Evolutionary conservation across 2,888 invertebrate species (phyloP), one percentile per base, ranked within the genome.

Genomic region (Drosophila buzzatii): DNA sequence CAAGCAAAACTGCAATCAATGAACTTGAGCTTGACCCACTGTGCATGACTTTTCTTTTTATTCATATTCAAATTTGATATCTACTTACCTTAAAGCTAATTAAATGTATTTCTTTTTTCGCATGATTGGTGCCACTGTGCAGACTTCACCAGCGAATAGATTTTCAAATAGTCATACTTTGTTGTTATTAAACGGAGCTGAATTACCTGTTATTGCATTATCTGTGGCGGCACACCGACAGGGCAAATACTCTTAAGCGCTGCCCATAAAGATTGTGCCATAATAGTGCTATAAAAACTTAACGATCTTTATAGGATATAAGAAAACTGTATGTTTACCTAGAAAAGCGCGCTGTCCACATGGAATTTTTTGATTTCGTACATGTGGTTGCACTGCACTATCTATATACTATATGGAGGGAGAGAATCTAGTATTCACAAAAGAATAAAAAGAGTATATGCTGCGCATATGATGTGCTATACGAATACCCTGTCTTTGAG

Each of bases 61-160:
- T 2, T 0, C 27, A 27, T 6, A 27, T 27, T 1, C 6, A 27
- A 27, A 5, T n/a, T n/a, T 23, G 2, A 0, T 23, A n/a, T 16
- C 16, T 5, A 18, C 14, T 55, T 39, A n/a, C 3, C 8, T 27
- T 27, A 5, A 27, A 27, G 5, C 27, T 5, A 10, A 7, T 39
- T 42, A n/a, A 2, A 1, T n/a, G n/a, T 8, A 3, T 3, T 41
- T 49, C 5, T 31, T 12, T 20, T 37, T 53, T 20, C 9, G 9
- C 9, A 39, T 45, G 16, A 1, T 9, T 64, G n/a, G 37, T 10
- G 31, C 44, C 79, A 79, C 70, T 74, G 79, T 79, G 14, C 18
- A 10, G 51, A 45, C 70, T 82, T 74, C 82, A 79, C 82, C 75
- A 58, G 55, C 57, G 66, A 74, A 82, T 73, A 78, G 59, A 82